Conservation (phyloP, 1,140 invertebrate species). For the Calliopsis andreniformis region DNA sequence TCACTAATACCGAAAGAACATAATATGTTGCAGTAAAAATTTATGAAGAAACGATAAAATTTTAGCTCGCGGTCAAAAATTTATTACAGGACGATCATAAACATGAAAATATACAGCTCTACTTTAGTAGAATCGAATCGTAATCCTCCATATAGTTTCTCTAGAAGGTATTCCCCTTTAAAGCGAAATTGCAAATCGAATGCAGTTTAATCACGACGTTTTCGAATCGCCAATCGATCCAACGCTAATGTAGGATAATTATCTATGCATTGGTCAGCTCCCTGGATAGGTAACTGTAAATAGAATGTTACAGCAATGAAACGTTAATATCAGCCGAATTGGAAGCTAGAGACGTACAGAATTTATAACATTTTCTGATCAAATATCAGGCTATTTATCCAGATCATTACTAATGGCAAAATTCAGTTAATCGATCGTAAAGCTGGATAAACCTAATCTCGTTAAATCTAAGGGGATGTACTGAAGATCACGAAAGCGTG, state of each 20-base stretch:
- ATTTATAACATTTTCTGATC: not conserved
- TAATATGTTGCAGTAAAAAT: not conserved
- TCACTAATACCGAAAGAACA: not conserved
- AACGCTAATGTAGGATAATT: slow-evolving; percentile 1
- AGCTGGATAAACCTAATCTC: not conserved
- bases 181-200: not conserved
- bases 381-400: no score
- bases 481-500: not conserved
- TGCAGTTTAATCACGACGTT: not conserved
- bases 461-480: not conserved
- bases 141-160: not conserved
- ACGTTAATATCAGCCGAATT: not conserved
- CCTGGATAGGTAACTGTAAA: not conserved
- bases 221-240: not conserved
- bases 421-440: no score
- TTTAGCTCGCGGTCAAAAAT: not conserved
- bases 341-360: not conserved
- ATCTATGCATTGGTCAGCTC: not conserved
- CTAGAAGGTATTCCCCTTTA: no score
- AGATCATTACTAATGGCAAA: no score
- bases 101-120: no score
- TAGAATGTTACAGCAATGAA: not conserved
- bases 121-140: not conserved
- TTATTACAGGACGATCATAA: not conserved
- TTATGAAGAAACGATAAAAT: not conserved